Percentiles rank a stretch among this genome's conserved stretches.
Evolutionary conservation across 2,113 vertebrate genomes (phyloP).

Genomic region (Sitta europaea): DNA sequence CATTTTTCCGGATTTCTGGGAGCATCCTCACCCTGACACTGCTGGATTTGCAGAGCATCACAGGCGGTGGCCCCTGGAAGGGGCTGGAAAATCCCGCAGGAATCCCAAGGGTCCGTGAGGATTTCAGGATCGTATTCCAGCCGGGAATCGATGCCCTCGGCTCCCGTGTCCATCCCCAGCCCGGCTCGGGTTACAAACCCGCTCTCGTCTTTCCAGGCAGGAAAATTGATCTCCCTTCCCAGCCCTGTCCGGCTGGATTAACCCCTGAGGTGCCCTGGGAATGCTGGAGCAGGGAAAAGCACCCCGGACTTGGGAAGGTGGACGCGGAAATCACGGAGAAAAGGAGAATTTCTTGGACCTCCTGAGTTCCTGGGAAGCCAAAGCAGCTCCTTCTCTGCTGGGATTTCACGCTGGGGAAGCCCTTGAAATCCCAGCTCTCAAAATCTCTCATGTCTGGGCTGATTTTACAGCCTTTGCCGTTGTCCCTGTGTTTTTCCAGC

Average conservation of each 20-base stretch:
- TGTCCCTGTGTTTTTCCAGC: accelerated
- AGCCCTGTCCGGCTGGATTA: neutral
- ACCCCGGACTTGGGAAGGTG: accelerated
- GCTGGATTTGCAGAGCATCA: accelerated
- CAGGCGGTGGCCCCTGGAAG: neutral
- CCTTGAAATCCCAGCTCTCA: neutral
- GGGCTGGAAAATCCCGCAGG: accelerated
- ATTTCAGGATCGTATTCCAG: neutral
- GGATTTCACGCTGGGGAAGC: accelerated
- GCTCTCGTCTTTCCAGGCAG: neutral
- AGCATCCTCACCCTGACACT: accelerated
- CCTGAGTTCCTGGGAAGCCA: neutral
- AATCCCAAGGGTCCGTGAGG: neutral
- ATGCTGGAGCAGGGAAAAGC: neutral
- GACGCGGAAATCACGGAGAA: neutral
- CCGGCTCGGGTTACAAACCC: neutral
- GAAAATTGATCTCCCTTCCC: neutral
- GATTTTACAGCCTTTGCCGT: neutral
- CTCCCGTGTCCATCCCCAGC: neutral
- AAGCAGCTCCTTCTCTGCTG: neutral
- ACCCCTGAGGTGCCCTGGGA: neutral
- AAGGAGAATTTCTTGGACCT: neutral
- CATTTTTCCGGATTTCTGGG: neutral
- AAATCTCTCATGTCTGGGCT: neutral
- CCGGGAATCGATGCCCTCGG: neutral